These are phyloP conservation scores for Alethe diademata DNA, from an alignment of 2,113 vertebrate genomes.

Conservation along the genomic window DNA sequence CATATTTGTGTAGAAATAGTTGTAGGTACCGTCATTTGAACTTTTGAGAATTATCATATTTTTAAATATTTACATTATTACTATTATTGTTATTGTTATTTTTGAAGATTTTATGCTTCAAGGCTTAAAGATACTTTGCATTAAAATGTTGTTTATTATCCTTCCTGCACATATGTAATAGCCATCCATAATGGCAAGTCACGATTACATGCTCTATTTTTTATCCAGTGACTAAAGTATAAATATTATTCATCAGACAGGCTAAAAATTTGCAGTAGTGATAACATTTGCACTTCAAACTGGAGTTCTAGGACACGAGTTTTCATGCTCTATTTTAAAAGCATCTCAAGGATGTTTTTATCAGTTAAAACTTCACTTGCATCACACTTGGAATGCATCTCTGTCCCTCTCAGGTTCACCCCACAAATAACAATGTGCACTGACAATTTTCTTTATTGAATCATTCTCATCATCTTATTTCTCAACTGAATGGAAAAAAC, in stretches of 20 bases:
- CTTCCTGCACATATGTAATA: not conserved
- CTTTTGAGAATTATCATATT: not conserved
- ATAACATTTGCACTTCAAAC: not conserved
- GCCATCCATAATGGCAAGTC: not conserved
- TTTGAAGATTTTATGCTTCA: not conserved
- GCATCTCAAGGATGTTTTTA: not conserved
- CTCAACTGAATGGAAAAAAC: not conserved
- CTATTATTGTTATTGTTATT: not conserved
- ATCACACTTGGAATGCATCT: not conserved
- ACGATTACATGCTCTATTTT: not conserved
- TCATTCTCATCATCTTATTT: not conserved
- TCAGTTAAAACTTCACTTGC: not conserved
- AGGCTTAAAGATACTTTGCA: not conserved
- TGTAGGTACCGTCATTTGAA: not conserved
- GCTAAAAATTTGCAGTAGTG: not conserved
- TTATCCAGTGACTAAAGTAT: not conserved
- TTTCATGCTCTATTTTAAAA: not conserved
- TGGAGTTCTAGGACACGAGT: not conserved
- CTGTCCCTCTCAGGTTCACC: not conserved
- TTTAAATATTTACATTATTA: not conserved
- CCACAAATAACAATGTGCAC: not conserved
- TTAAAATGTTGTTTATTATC: not conserved
- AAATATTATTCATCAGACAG: not conserved
- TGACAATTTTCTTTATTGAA: not conserved
- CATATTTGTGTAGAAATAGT: not conserved